These are phyloP conservation scores for Pterostichus madidus DNA, from an alignment of 2,888 invertebrate species.

Conservation along the genomic window DNA sequence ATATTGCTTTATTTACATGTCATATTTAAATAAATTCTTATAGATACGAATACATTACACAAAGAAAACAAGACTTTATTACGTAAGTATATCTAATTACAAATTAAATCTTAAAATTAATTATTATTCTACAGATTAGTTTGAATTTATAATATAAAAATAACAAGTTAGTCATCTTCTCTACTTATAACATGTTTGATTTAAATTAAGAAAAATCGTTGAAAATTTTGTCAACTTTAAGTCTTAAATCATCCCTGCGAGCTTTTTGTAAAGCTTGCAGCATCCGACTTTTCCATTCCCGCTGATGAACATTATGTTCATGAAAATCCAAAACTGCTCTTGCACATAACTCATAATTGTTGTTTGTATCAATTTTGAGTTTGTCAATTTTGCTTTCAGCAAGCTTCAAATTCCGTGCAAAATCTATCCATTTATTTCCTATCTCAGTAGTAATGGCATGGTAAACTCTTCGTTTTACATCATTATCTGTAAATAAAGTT, in stretches of 20 bases:
- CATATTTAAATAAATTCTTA: background rate
- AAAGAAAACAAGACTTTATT: background rate
- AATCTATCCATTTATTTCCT: constrained; percentile 73
- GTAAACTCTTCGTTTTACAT: constrained; percentile 68
- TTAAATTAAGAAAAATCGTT: constrained; percentile 7
- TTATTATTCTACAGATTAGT: too few relatives aligned
- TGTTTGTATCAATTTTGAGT: constrained; percentile 69
- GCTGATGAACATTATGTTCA: constrained; percentile 69
- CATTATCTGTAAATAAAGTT: background rate
- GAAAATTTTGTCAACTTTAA: constrained; percentile 67
- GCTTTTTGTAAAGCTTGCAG: constrained; percentile 71
- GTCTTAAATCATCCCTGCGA: constrained; percentile 71
- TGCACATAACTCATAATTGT: constrained; percentile 69
- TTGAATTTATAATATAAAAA: too few relatives aligned
- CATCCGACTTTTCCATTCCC: constrained; percentile 69
- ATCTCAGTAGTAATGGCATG: constrained; percentile 70
- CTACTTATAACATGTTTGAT: too few relatives aligned
- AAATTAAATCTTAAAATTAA: too few relatives aligned
- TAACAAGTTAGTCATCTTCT: too few relatives aligned
- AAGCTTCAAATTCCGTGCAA: constrained; percentile 72
- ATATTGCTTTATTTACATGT: too few relatives aligned
- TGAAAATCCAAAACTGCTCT: constrained; percentile 70
- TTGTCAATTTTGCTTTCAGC: constrained; percentile 73
- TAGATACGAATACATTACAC: constrained; percentile 32
- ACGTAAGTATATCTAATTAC: too few relatives aligned